Evolutionary conservation across 2,797 vertebrate genomes (phyloP), one percentile per base, ranked within the genome.

Genomic region (Hemibagrus guttatus): DNA sequence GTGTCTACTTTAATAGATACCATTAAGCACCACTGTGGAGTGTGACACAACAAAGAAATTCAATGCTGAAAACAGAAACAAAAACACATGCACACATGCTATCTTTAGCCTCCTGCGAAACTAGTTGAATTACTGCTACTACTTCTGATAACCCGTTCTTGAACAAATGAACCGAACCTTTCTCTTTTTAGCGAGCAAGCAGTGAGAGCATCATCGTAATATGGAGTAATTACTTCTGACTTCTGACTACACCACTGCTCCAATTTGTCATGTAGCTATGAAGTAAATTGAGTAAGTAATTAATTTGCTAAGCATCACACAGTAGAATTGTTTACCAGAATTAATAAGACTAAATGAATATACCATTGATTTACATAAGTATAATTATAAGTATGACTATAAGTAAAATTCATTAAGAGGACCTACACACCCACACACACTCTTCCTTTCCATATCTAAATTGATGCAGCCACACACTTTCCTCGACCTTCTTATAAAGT

Each of bases 401-500:
- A 49, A 68, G 17, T 31, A 26, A 31, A 68, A 54, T 56, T 8
- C 28, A 68, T 83, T 83, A 69, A 68, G 28, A 6, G 19, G 64
- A 54, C 59, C 28, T 54, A 85, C 6, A 11, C 17, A 23, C 68
- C 14, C 82, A 59, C 35, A 11, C 64, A 0, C 49, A 23, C 46
- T 49, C 31, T 58, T 52, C 21, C 71, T 64, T n/a, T 54, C 58
- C 71, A 39, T 85, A 75, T 85, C 59, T 76, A 66, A 64, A 74
- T 61, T 58, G 31, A 74, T 19, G 83, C 58, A 84, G 21, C 21
- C 28, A 71, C 63, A 66, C 68, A 42, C 12, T 71, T 59, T 76
- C 19, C 58, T 63, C 42, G 12, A 64, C 31, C 59, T 76, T 75
- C 42, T 59, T 84, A 84, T 76, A 46, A 83, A 87, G 46, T 84